A percentile compares a stretch with the other conserved stretches of the same genome.
These are phyloP conservation scores for Drosophila nigromelanica DNA, from an alignment of 1,140 invertebrate species.

Conservation along the genomic window DNA sequence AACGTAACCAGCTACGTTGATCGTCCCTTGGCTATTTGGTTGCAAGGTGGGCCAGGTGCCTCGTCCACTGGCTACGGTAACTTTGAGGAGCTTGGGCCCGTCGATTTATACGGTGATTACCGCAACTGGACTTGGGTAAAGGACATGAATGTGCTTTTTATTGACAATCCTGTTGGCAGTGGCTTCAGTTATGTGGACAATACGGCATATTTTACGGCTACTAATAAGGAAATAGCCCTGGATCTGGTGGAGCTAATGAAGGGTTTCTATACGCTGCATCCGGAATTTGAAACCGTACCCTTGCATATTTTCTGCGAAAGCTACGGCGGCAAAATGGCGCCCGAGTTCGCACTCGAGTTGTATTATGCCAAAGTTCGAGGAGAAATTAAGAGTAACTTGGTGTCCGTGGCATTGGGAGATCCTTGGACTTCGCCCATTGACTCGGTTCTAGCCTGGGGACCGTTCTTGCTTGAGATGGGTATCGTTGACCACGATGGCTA, in stretches of 20 bases:
- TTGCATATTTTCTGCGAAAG: conserved; percentile 94
- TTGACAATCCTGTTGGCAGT: conserved; percentile 95
- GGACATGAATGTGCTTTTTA: conserved; percentile 91
- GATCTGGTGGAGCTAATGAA: conserved; percentile 90
- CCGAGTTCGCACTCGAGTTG: conserved; percentile 88
- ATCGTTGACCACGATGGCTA: conserved; percentile 87
- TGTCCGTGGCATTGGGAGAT: conserved; percentile 92
- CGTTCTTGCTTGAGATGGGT: conserved; percentile 85
- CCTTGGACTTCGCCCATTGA: conserved; percentile 94
- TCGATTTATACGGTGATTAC: conserved; percentile 87
- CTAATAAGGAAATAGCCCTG: conserved; percentile 90
- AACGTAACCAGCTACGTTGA: conserved; percentile 86
- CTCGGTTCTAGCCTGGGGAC: conserved; percentile 91
- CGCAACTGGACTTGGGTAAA: conserved; percentile 91
- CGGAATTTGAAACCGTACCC: conserved; percentile 88
- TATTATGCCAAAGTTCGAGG: conserved; percentile 87
- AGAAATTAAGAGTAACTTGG: conserved; percentile 89
- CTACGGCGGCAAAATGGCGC: conserved; percentile 95
- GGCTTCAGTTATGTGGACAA: conserved; percentile 93
- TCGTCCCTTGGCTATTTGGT: conserved; percentile 90
- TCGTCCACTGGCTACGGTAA: conserved; percentile 92
- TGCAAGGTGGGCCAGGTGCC: conserved; percentile 90
- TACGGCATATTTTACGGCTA: conserved; percentile 85
- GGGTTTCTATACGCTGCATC: conserved; percentile 86
- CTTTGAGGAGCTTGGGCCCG: conserved; percentile 90